These are phyloP conservation scores for Heliconius cydno DNA, from an alignment of 2,888 invertebrate genomes.

Conservation along the genomic window DNA sequence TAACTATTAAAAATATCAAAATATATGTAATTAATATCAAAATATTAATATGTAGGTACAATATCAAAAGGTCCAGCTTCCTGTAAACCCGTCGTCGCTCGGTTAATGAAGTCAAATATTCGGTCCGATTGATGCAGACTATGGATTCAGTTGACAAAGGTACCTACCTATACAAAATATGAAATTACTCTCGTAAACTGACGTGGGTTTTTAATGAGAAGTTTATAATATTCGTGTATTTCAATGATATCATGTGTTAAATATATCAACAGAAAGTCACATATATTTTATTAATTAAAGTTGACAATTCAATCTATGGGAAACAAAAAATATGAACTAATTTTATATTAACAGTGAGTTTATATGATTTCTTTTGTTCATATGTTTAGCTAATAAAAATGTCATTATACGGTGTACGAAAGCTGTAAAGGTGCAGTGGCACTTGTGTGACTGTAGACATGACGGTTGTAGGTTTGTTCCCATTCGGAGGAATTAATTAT, in stretches of 20 bases:
- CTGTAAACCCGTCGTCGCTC: slow-evolving; percentile 11
- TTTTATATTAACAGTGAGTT: too few species aligned
- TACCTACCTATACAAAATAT: slow-evolving; percentile 10
- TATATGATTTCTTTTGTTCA: too few species aligned
- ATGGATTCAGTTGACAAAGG: slow-evolving; percentile 26
- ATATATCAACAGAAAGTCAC: background rate
- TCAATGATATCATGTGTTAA: background rate
- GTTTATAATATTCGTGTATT: background rate
- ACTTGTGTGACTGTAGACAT: too few species aligned
- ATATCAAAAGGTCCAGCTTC: slow-evolving; percentile 10
- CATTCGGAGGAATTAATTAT: too few species aligned
- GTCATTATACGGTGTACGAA: too few species aligned
- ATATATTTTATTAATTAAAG: too few species aligned
- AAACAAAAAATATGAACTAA: too few species aligned
- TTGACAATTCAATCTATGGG: too few species aligned
- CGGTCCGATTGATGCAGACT: slow-evolving; percentile 29
- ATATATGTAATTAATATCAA: slow-evolving; percentile 47
- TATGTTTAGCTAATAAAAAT: too few species aligned
- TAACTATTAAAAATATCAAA: slow-evolving; percentile 33
- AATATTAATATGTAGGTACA: slow-evolving; percentile 3
- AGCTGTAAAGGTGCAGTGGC: too few species aligned
- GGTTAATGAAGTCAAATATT: slow-evolving; percentile 25
- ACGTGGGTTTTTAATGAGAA: slow-evolving; percentile 2
- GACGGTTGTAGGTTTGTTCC: too few species aligned
- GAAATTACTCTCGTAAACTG: background rate